A percentile compares a stretch with the other conserved stretches of the same genome.
phyloP scores from a whole-genome alignment of 1,140 invertebrate species.

The Drosophila gunungcola region DNA sequence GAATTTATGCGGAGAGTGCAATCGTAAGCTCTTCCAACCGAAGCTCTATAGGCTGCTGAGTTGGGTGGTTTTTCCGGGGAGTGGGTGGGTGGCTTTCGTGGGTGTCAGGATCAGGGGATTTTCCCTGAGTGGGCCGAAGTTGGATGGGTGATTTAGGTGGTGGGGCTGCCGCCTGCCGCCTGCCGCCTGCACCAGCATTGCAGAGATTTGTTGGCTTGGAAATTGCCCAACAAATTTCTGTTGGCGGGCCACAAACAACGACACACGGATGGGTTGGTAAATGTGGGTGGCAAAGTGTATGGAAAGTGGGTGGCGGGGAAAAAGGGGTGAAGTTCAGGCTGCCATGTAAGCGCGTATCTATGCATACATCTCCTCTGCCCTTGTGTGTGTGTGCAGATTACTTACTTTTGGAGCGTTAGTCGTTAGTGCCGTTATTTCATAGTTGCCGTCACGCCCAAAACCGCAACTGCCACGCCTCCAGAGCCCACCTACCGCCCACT shows the following conservation, averaged over 20 bases:
- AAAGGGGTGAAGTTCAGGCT: conserved; percentile 4
- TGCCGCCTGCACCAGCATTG: conserved; percentile 54
- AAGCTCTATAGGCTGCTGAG: conserved; percentile 2
- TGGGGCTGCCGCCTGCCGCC: neutral
- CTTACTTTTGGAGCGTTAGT: conserved; percentile 79
- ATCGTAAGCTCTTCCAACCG: neutral
- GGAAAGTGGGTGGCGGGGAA: neutral
- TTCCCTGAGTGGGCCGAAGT: neutral
- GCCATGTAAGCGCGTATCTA: conserved; percentile 66
- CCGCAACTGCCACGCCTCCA: conserved; percentile 28
- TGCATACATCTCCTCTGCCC: conserved; percentile 55
- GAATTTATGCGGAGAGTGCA: neutral
- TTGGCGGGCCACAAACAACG: conserved; percentile 76
- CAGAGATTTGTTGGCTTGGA: conserved; percentile 82
- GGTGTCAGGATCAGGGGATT: too few species aligned
- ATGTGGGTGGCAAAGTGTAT: neutral
- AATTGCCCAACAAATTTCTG: conserved; percentile 83
- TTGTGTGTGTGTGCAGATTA: conserved; percentile 66
- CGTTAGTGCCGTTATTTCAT: conserved; percentile 81
- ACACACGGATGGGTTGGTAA: conserved; percentile 18
- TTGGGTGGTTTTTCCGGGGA: neutral
- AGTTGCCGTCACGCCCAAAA: conserved; percentile 72
- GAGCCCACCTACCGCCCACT: neutral
- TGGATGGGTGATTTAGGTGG: neutral
- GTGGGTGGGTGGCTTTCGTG: neutral